Evolutionary conservation across 2,797 vertebrate genomes (phyloP), one percentile per base, ranked within the genome.

Genomic region (Lateolabrax maculatus): DNA sequence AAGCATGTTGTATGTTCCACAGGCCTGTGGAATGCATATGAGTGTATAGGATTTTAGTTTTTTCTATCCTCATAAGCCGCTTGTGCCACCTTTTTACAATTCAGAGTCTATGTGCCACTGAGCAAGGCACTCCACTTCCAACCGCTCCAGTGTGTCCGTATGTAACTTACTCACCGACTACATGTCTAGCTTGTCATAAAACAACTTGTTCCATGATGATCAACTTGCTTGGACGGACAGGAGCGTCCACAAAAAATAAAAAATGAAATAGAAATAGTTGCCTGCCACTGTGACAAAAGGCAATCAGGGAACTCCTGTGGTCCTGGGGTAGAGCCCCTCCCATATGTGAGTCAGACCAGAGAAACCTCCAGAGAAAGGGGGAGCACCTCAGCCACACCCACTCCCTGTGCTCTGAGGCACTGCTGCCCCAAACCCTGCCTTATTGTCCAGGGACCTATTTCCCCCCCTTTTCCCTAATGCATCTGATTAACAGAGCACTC

Each of bases 331-430:
- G 43, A 66, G 69, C 73, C 78, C 72, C 86, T 90, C 84, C 85
- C 60, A 57, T 84, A 60, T 81, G 53, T 88, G 89, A 87, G 67
- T 88, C 80, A 90, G 81, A 83, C 79, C 37, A 43, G 62, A 87
- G 81, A 89, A 85, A 81, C 77, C 77, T 81, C 84, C 79, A 84
- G 74, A 83, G 79, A 81, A 78, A 82, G 25, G 46, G 71, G 84
- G 72, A 85, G 78, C 75, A 88, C 80, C 90, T 86, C 87, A 89
- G 75, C 91, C 91, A 90, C 93, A 93, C 91, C 91, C 85, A 89
- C 91, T 77, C 83, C 12, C 36, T 44, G 25, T 61, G 63, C 84
- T 77, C 34, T 41, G 51, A 80, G 76, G 61, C 77, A 43, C 49
- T 75, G 72, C 83, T 55, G 76, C 79, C 67, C 41, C 25, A 62